Conservation (phyloP, 1,140 invertebrate species). For the Euwallacea fornicatus region DNA sequence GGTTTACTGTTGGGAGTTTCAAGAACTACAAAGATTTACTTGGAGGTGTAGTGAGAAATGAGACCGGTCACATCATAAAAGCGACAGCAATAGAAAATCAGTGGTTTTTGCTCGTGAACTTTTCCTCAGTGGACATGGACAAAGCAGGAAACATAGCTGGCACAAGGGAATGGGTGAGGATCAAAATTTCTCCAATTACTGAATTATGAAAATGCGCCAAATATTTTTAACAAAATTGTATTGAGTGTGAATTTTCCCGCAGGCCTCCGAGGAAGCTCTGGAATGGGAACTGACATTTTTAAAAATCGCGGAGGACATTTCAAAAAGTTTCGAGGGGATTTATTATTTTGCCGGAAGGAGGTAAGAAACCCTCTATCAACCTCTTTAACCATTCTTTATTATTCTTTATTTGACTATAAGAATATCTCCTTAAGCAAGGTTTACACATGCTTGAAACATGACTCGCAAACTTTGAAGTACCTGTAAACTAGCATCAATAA, state of each 20-base stretch:
- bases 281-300: slow-evolving; percentile 70
- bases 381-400: neutral
- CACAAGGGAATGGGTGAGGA: slow-evolving; percentile 69
- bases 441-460: too few species aligned
- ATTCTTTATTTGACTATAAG: too few species aligned
- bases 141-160: slow-evolving; percentile 69
- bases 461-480: too few species aligned
- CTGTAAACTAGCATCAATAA: too few species aligned
- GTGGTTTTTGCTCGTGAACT: slow-evolving; percentile 69
- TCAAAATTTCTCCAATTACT: neutral
- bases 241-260: slow-evolving; percentile 1
- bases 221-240: neutral
- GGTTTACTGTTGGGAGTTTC: slow-evolving; percentile 66
- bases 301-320: slow-evolving; percentile 54
- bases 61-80: slow-evolving; percentile 62
- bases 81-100: slow-evolving; percentile 65
- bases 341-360: slow-evolving; percentile 69
- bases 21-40: slow-evolving; percentile 67
- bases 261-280: slow-evolving; percentile 63
- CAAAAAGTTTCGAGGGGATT: slow-evolving; percentile 53
- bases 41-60: slow-evolving; percentile 63
- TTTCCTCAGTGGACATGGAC: slow-evolving; percentile 64
- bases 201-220: neutral
- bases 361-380: slow-evolving; percentile 42
- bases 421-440: too few species aligned